Percentiles rank a stretch among this genome's conserved stretches.
These are phyloP conservation scores for Gymnorhina tibicen DNA, from an alignment of 2,113 vertebrate genomes.

Conservation along the genomic window DNA sequence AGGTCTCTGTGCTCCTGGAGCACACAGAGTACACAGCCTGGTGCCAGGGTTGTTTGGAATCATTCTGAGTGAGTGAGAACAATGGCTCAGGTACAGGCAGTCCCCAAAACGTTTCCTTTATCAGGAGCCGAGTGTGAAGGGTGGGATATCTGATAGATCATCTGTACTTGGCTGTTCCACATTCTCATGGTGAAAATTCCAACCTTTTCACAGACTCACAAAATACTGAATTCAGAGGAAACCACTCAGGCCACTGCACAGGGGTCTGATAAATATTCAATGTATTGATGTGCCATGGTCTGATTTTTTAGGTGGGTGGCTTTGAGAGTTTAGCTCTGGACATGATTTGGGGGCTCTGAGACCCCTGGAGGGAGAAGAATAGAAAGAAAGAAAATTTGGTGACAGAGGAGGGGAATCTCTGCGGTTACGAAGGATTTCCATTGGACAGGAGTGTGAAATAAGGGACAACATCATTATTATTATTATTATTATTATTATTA, in stretches of 20 bases:
- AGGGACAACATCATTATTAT: not conserved
- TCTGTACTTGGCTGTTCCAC: not conserved
- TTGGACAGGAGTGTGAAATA: not conserved
- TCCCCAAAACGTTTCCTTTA: not conserved
- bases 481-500: no score
- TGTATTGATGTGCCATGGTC: not conserved
- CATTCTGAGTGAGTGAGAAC: not conserved
- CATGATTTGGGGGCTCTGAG: fast-evolving
- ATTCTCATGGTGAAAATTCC: not conserved
- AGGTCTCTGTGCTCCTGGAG: not conserved
- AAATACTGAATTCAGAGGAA: not conserved
- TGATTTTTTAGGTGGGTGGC: not conserved
- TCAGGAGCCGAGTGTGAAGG: fast-evolving
- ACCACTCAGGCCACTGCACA: not conserved
- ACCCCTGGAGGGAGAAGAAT: not conserved
- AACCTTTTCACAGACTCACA: not conserved
- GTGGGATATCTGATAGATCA: not conserved
- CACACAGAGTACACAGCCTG: fast-evolving
- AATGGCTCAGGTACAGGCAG: not conserved
- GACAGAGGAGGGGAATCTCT: not conserved
- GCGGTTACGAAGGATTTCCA: not conserved
- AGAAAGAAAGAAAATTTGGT: not conserved
- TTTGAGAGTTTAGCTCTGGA: not conserved
- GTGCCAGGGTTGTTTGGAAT: not conserved
- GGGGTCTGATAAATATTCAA: not conserved